Conservation (phyloP, 1,140 invertebrate species). For the Zophobas morio region DNA sequence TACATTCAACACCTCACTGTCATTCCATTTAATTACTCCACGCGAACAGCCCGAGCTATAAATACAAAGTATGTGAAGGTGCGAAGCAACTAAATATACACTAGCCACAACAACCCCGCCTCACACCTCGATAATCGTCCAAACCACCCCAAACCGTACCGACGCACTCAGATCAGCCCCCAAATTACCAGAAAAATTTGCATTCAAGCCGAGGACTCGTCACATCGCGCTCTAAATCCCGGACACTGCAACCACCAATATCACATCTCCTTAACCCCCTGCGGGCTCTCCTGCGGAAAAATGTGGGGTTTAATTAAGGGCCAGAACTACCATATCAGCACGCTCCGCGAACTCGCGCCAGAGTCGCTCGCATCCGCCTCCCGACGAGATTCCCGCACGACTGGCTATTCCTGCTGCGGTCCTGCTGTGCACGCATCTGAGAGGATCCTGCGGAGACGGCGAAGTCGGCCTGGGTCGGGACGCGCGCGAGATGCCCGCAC, state of each 20-base stretch:
- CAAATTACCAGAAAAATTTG: background rate
- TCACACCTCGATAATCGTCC: background rate
- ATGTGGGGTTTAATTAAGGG: conserved; percentile 13
- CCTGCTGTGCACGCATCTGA: conserved; percentile 36
- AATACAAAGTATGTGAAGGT: conserved; percentile 47
- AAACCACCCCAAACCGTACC: background rate
- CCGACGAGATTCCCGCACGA: conserved; percentile 21
- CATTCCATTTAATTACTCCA: conserved; percentile 44
- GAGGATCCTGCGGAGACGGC: conserved; percentile 34
- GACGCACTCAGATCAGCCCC: background rate
- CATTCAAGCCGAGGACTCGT: background rate
- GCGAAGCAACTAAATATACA: conserved; percentile 39
- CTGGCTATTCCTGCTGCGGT: conserved; percentile 28
- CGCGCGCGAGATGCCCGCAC: background rate
- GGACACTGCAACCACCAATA: background rate
- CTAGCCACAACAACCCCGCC: background rate
- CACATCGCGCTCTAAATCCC: background rate
- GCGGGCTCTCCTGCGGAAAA: background rate
- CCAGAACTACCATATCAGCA: conserved; percentile 1
- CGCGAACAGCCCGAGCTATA: conserved; percentile 41
- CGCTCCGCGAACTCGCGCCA: conserved; percentile 1
- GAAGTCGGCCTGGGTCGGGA: conserved; percentile 16
- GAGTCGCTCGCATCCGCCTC: background rate
- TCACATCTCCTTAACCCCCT: background rate
- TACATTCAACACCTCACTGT: conserved; percentile 39